phyloP scores from a whole-genome alignment of 2,113 vertebrate genomes.

The Cariama cristata region DNA sequence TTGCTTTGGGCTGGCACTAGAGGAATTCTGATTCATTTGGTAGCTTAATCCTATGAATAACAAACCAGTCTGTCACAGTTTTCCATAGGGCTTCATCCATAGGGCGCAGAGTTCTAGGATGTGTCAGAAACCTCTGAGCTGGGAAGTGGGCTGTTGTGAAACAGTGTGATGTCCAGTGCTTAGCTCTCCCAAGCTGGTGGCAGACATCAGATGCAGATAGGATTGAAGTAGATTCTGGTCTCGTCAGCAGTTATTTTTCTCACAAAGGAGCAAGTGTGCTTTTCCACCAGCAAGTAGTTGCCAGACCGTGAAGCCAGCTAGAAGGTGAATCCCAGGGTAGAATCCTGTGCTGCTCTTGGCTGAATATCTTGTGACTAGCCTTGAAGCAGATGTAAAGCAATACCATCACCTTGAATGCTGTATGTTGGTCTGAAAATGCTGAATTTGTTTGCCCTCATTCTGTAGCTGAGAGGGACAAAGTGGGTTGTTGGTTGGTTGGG shows the following conservation, averaged over 20 bases:
- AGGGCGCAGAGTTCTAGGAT: background rate
- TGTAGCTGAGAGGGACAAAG: background rate
- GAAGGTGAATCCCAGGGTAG: background rate
- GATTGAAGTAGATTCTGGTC: background rate
- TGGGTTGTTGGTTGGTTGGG: too few relatives aligned
- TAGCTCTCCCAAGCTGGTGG: background rate
- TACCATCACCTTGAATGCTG: accelerated
- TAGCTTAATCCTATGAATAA: background rate
- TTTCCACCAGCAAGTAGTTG: background rate
- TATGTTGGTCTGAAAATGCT: background rate
- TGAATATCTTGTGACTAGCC: background rate
- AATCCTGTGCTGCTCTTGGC: background rate
- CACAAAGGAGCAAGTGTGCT: background rate
- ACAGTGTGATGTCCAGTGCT: background rate
- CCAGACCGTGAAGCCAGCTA: background rate
- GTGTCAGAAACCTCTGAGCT: background rate
- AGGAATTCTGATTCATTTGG: background rate
- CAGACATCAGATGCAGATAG: background rate
- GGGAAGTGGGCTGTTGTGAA: background rate
- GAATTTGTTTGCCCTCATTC: background rate
- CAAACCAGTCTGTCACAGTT: background rate
- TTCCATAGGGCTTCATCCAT: accelerated
- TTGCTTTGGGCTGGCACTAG: background rate
- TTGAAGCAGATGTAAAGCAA: background rate
- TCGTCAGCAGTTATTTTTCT: background rate